Evolutionary conservation across 2,888 invertebrate species (phyloP).

Genomic region (Rotaria socialis): DNA sequence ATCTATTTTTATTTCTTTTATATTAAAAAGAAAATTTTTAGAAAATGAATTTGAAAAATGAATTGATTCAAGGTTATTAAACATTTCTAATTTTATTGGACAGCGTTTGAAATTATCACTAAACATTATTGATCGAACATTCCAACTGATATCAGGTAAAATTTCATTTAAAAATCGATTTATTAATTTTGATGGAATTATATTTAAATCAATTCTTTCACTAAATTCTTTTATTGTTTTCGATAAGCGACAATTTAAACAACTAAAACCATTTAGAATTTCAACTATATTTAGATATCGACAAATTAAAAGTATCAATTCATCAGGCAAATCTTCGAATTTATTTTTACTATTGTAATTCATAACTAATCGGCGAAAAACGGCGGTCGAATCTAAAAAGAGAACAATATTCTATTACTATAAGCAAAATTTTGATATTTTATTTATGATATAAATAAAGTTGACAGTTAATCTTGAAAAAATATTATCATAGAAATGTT

Average conservation of each 20-base stretch:
- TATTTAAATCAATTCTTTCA: not conserved
- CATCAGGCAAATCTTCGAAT: conserved; percentile 2
- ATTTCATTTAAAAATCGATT: not conserved
- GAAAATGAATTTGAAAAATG: not conserved
- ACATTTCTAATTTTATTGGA: not conserved
- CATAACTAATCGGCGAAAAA: not conserved
- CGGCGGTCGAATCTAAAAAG: not conserved
- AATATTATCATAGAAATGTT: too few relatives aligned
- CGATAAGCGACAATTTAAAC: not conserved
- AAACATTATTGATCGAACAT: not conserved
- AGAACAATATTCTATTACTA: not conserved
- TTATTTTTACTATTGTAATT: not conserved
- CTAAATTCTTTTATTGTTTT: not conserved
- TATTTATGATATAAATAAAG: too few relatives aligned
- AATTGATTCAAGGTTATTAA: not conserved
- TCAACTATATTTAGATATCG: not conserved
- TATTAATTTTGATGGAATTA: not conserved
- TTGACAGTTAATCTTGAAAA: too few relatives aligned
- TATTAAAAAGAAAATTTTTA: not conserved
- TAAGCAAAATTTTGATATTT: too few relatives aligned
- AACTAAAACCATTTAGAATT: not conserved
- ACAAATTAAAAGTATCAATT: conserved; percentile 2
- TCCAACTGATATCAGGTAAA: not conserved
- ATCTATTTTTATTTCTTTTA: not conserved
- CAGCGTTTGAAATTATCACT: not conserved